Base-by-base conservation (phyloP, 2,113 vertebrate species). In the Phaethornis superciliosus region DNA sequence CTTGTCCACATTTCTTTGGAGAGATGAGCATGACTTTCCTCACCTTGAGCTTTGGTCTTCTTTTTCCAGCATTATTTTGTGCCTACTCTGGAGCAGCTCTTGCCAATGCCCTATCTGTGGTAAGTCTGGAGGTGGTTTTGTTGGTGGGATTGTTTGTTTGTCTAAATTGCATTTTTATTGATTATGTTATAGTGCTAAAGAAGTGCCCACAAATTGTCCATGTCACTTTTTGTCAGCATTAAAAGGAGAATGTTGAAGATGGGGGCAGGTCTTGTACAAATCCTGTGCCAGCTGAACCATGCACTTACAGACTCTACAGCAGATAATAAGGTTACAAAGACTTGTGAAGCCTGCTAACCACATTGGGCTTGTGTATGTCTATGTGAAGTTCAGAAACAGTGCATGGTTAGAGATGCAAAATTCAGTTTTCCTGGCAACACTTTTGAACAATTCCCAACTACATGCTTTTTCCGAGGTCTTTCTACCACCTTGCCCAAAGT, bases 51-150 rank as follows among this genome's bases (percentile, higher is more conserved):
- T 67, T 70, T 87, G 49, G 22, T 96, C 70, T 95, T 92, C 32
- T 79, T 85, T 85, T 69, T 46, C 46, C 88, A 99, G 98, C 98
- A 6, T 85, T 98, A 81, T 99, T 99, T 92, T 98, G 99, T 54
- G 99, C 98, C 65, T 99, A 99, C 94, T 97, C 99, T 0, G 98
- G 99, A 87, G 98, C 98, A 32, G 98, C 98, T 52, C 98, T 99
- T 56, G 93, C 97, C 59, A 99, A 98, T 78, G 78, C 98, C 16
- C 97, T 99, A 70, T 98, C 99, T 18, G 97, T 95, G 92, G 99
- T 99, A 97, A 98, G 98, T 97, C 42, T 46, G 24, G 3, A 20
- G 51, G 20, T 4, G 0, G 15, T 3, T 60, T 15, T 60, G 13
- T 16, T 69, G 6, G 4, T 2, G 1, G 22, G 1, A 0, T 4